Base-by-base conservation (phyloP, 2,113 vertebrate genomes). In the Myotis lucifugus region DNA sequence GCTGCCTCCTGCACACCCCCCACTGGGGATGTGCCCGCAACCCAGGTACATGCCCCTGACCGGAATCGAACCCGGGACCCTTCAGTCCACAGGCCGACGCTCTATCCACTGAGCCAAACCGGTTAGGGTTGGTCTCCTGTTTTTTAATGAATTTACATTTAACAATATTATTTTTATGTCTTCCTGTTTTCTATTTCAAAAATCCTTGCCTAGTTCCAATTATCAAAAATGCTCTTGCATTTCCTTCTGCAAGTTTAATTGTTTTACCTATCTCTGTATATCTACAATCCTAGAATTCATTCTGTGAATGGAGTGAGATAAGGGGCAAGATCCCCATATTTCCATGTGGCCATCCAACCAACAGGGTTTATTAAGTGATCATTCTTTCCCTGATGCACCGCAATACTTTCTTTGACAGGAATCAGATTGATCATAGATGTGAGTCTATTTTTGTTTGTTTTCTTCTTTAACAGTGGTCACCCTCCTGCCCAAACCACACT, bases 161-260 rank as follows among this genome's bases (percentile, higher is more conserved):
- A 52, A 94, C 56, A 52, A 42, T 79, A 74, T 74, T 91, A 81
- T 2, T 54, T 61, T 46, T 40, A 70, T 79, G 61, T 3, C 17
- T 90, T 72, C 72, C 50, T 64, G 52, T 66, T 94, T 67, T 54
- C 52, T 90, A 61, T 85, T 64, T 52, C 73, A 66, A 72, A 91
- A 66, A 81, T 73, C 46, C 61, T 66, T 66, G 56, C 59, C 21
- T 54, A 81, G 37, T 34, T 46, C 32, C 23, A 67, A 66, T 5
- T 21, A 83, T 66, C 56, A 77, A 90, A 85, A 66, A 48, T 69
- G 34, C 34, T 74, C 23, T 56, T 56, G 32, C n/a, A 23, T 32
- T 86, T 81, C 66, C 34, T 66, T 73, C 42, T 64, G 37, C 64
- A 85, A 54, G 17, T 34, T 54, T 46, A 59, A 84, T 19, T 48